Base-by-base conservation (phyloP, 2,888 invertebrate genomes). In the Barypeithes pellucidus region DNA sequence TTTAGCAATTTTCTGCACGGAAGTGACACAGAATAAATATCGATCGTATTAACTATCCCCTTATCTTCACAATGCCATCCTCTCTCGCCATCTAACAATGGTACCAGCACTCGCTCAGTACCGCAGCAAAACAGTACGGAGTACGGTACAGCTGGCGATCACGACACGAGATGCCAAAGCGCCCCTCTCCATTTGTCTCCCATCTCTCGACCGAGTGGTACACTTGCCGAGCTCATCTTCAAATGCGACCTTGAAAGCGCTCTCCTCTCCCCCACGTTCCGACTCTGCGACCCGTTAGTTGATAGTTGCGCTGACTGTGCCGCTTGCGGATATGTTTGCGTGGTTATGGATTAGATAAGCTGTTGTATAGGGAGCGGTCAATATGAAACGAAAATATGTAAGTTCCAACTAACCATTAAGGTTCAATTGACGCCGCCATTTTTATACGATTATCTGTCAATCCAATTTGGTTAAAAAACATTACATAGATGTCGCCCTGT, bases 191-290 rank as follows among this genome's bases (percentile, higher is more conserved):
- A 16, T 43, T 12, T 59, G 7, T 20, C 54, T 33, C 18, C 29
- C 60, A 20, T 20, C 22, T 22, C 20, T 33, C 67, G 52, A 67
- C 67, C 67, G 67, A 74, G 73, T 77, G 68, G 76, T 77, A 79
- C 80, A 80, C 80, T 80, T 80, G 80, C 77, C 75, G 68, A 76
- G 76, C 79, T 80, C 80, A 80, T 80, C 80, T 80, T 80, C 80
- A 79, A 72, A 75, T 61, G 78, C 80, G 80, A 78, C 80, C 80
- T 80, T 80, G 80, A 80, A 78, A 77, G 60, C 54, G 47, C 71
- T 75, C 72, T 75, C 75, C 76, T 66, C 52, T 41, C 59, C n/a
- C 33, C 29, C 29, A 16, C 33, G 54, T 41, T 43, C 14, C 59
- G 63, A 57, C 66, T 52, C 29, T 62, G 22, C 47, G 63, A 33